Base-by-base conservation (phyloP, 2,113 vertebrate genomes). In the Datnioides undecimradiatus region DNA sequence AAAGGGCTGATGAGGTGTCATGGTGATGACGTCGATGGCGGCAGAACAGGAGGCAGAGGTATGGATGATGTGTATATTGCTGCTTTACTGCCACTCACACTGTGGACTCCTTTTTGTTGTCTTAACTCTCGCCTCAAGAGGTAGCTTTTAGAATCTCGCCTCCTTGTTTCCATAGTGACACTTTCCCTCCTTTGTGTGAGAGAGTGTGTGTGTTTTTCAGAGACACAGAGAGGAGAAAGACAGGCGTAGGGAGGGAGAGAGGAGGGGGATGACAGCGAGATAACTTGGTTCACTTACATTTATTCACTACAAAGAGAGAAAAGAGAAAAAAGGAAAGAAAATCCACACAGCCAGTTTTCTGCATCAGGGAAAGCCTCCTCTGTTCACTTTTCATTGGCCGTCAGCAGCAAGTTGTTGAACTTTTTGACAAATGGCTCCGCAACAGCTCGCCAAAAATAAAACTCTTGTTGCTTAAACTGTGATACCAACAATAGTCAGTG, bases 121-220 rank as follows among this genome's bases (percentile, higher is more conserved):
- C 90, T 93, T 92, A 92, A 92, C 91, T 92, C 92, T 87, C 80
- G 86, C 91, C 92, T 94, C 90, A 92, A 94, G 94, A 95, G 93
- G 92, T 93, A 93, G 93, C 94, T 94, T 95, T 94, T 93, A 95
- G 93, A 95, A 92, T 93, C 94, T 94, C 82, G 91, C 90, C 92
- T 94, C 93, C 90, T 93, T 94, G 95, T 95, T 95, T 94, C 95
- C 95, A 95, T 95, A 95, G 94, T 95, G 94, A 95, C 95, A 94
- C 94, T 94, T 94, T 92, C 82, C 91, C 93, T 93, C 93, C 85
- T 94, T 93, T 95, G 91, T 93, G 91, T 77, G 41, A 74, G 83
- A 69, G 87, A 87, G 72, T 75, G 71, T 87, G 86, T 85, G 90
- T 90, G 88, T 85, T 69, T 87, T 88, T 87, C 83, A 88, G 80